Conservation (phyloP, 2,888 invertebrate species). For the Zaprionus lineosus region DNA sequence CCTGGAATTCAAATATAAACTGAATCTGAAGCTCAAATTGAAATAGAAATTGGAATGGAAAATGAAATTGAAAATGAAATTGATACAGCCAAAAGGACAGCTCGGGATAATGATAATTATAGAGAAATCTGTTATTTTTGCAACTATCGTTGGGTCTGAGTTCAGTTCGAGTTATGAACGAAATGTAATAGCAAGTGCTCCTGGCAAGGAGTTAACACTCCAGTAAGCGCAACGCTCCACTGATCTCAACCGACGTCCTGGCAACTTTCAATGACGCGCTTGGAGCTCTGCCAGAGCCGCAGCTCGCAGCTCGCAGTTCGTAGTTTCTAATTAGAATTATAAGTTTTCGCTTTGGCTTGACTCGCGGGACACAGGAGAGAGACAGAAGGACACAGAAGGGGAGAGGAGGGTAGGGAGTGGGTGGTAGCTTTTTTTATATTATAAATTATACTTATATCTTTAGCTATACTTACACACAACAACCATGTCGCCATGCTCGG, state of each 20-base stretch:
- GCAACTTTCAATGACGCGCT: slow-evolving; percentile 7
- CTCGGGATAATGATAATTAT: too few species aligned
- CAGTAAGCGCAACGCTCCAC: too few species aligned
- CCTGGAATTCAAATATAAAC: background rate
- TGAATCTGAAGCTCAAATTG: too few species aligned
- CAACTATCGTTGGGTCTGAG: too few species aligned
- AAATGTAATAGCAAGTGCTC: background rate
- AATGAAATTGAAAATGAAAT: too few species aligned
- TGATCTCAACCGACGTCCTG: too few species aligned
- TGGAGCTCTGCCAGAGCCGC: slow-evolving; percentile 11
- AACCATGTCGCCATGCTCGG: slow-evolving; percentile 87
- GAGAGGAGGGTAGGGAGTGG: too few species aligned
- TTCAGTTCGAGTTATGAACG: background rate
- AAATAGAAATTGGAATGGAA: too few species aligned
- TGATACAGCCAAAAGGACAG: too few species aligned
- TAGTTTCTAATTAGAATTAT: slow-evolving; percentile 66
- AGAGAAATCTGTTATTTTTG: too few species aligned
- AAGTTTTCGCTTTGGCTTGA: slow-evolving; percentile 52
- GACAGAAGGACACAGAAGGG: background rate
- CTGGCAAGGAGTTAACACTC: background rate
- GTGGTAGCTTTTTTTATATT: too few species aligned
- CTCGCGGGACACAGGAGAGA: slow-evolving; percentile 21
- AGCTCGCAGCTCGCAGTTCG: slow-evolving; percentile 21
- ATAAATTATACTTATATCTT: background rate
- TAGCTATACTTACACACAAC: slow-evolving; percentile 86